Evolutionary conservation across 2,888 invertebrate species (phyloP).

Genomic region (Seira ritae): DNA sequence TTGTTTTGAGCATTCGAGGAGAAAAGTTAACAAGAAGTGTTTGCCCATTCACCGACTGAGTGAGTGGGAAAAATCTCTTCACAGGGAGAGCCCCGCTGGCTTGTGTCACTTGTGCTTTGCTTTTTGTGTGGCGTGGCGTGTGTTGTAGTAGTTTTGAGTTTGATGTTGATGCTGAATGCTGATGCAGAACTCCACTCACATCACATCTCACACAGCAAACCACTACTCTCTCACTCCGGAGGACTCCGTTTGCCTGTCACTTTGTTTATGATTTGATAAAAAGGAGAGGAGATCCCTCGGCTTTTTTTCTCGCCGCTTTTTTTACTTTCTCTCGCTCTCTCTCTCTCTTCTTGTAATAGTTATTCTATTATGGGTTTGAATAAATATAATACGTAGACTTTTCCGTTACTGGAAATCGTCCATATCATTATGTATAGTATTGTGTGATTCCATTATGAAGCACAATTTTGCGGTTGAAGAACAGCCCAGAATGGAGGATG

Average conservation of each 20-base stretch:
- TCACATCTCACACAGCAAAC: too few species aligned
- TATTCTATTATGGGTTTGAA: slow-evolving; percentile 6
- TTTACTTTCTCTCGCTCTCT: slow-evolving; percentile 10
- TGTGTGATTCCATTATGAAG: slow-evolving; percentile 48
- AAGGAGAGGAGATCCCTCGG: slow-evolving; percentile 35
- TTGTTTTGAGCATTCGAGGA: background rate
- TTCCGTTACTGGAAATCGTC: slow-evolving; percentile 31
- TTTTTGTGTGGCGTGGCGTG: background rate
- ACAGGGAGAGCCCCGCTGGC: slow-evolving; percentile 47
- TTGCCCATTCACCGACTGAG: background rate
- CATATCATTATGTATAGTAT: slow-evolving; percentile 53
- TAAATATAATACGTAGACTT: background rate
- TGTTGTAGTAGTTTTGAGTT: too few species aligned
- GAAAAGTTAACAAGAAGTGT: slow-evolving; percentile 18
- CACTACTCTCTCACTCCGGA: slow-evolving; percentile 56
- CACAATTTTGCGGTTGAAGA: slow-evolving; percentile 59
- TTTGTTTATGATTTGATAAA: slow-evolving; percentile 57
- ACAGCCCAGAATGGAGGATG: slow-evolving; percentile 54
- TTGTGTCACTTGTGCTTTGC: slow-evolving; percentile 42
- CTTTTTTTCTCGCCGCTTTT: slow-evolving; percentile 5
- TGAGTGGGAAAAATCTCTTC: slow-evolving; percentile 27
- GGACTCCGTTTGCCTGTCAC: slow-evolving; percentile 58
- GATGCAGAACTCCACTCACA: slow-evolving; percentile 43
- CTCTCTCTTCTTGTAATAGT: slow-evolving; percentile 18
- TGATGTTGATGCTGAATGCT: slow-evolving; percentile 22